Evolutionary conservation across 2,797 vertebrate species (phyloP), one percentile per base, ranked within the genome.

Genomic region (Acropternis orthonyx): DNA sequence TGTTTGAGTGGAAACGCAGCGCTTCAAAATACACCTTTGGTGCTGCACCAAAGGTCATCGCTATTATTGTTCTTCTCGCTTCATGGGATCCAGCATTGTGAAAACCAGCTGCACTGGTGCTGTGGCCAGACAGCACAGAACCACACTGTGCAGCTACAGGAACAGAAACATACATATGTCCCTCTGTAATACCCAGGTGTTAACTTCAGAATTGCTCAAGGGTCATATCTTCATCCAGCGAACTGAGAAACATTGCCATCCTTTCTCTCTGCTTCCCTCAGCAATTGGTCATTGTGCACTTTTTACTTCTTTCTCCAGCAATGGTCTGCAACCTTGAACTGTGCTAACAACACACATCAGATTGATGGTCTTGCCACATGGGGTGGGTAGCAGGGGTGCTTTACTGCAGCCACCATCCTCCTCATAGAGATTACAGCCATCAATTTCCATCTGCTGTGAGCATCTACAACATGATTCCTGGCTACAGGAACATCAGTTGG

Each of bases 361-460:
- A 92, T 90, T 93, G 94, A 94, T 95, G 93, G 62, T 36, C 51
- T 1, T 91, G 81, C 75, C 36, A 30, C n/a, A 0, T 16, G 44
- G 51, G 30, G 16, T 73, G 59, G 79, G 41, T 71, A 91, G 73
- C 72, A 85, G 49, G 26, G 58, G 15, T 84, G 73, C 54, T 48
- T 39, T 37, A 52, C 65, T 59, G 73, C 79, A 93, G 66, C 54
- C 65, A 66, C 55, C 37, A 27, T 92, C 14, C 48, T 85, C 13
- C 62, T 90, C 11, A 4, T 81, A 52, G 66, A 94, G 82, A 93
- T 93, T 93, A 49, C 48, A 92, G 44, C 59, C 88, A 84, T 96
- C 89, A 92, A 85, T 94, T 91, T 92, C 76, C 51, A 69, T 93
- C 74, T 75, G 49, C 52, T 76, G 27, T 52, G 85, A 88, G 73